A percentile compares a stretch with the other conserved stretches of the same genome.
Conservation (phyloP, 2,888 invertebrate species). For the Teinopalpus imperialis region DNA sequence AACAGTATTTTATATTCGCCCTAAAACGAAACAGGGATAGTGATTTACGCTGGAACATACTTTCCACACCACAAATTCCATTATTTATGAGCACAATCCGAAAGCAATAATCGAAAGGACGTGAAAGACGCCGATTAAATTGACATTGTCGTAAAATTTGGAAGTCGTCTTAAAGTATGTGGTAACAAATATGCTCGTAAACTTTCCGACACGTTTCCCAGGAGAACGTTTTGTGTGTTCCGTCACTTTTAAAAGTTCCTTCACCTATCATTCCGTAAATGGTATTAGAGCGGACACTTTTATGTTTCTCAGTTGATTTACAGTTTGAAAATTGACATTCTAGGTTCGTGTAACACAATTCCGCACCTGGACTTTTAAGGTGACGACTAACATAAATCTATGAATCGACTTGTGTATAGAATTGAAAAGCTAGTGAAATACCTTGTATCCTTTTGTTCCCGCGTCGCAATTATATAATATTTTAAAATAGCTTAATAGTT, state of each 20-base stretch:
- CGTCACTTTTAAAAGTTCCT: slow-evolving; percentile 23
- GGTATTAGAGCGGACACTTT: slow-evolving; percentile 26
- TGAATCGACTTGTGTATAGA: not conserved
- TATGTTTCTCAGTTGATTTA: slow-evolving; percentile 16
- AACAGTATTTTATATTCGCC: slow-evolving; percentile 10
- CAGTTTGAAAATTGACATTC: slow-evolving; percentile 20
- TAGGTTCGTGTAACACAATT: slow-evolving; percentile 17
- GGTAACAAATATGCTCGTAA: slow-evolving; percentile 24
- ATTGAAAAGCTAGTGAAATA: not conserved
- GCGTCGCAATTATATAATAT: no score
- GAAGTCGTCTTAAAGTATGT: slow-evolving; percentile 22
- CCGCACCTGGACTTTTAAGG: slow-evolving; percentile 16
- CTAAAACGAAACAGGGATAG: slow-evolving; percentile 13
- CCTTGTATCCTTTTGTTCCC: no score
- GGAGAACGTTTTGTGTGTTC: slow-evolving; percentile 6
- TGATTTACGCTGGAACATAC: slow-evolving; percentile 21
- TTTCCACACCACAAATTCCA: slow-evolving; percentile 25
- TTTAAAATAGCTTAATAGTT: no score
- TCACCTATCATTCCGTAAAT: slow-evolving; percentile 25
- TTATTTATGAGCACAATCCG: slow-evolving; percentile 26
- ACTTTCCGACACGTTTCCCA: slow-evolving; percentile 16
- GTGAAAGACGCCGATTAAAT: slow-evolving; percentile 27
- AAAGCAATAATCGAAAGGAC: slow-evolving; percentile 26
- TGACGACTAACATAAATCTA: slow-evolving; percentile 8
- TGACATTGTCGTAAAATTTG: slow-evolving; percentile 27